These are phyloP conservation scores for Ptilorrhoa leucosticta DNA, from an alignment of 2,113 vertebrate genomes.

Conservation along the genomic window DNA sequence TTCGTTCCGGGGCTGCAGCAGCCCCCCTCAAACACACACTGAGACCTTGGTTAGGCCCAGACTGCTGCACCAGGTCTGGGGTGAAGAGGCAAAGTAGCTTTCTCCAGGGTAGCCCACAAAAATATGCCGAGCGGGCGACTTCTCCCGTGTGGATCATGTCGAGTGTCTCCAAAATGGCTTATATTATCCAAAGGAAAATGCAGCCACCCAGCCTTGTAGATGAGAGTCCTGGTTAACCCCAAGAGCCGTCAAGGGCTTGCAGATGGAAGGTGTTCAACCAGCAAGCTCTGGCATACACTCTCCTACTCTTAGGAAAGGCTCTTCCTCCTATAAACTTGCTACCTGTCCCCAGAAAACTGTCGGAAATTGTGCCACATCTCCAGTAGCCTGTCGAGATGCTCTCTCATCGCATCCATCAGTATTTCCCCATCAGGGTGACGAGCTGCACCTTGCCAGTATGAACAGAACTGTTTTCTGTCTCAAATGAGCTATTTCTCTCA, in stretches of 20 bases:
- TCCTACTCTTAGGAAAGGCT: neutral
- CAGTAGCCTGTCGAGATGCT: neutral
- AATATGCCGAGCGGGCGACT: neutral
- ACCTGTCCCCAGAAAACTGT: neutral
- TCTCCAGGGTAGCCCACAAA: neutral
- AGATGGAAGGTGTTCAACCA: neutral
- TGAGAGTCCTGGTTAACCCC: neutral
- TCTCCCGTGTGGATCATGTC: fast-evolving
- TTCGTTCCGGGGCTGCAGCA: neutral
- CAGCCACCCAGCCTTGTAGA: neutral
- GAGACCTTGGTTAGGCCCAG: neutral
- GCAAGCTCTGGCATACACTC: fast-evolving
- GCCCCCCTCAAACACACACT: neutral
- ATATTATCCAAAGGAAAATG: neutral
- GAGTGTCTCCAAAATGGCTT: neutral
- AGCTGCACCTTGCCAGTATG: fast-evolving
- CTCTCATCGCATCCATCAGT: fast-evolving
- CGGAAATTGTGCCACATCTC: neutral
- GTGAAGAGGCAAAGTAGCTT: neutral
- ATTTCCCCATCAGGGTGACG: fast-evolving
- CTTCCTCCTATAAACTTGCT: neutral
- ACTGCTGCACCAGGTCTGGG: neutral
- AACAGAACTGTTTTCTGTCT: neutral
- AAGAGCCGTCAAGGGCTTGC: neutral
- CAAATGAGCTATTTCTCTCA: neutral